These are phyloP conservation scores for Drosophila persimilis DNA, from an alignment of 1,140 invertebrate species.

Conservation along the genomic window DNA sequence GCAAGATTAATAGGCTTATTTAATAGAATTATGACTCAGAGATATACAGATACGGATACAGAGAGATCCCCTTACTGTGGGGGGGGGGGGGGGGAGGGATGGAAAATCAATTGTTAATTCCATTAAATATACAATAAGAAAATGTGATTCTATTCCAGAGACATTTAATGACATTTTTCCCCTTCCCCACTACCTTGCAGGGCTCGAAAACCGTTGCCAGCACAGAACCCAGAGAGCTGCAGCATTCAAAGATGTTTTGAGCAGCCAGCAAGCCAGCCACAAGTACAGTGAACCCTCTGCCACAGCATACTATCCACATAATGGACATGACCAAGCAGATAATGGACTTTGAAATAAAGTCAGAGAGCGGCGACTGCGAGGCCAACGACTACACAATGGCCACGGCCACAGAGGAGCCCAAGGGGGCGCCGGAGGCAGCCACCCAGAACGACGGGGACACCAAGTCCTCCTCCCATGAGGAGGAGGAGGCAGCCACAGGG, in stretches of 20 bases:
- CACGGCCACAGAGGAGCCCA: constrained; percentile 38
- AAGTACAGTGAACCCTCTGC: neutral
- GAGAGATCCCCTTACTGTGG: too few relatives aligned
- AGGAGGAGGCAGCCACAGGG: constrained; percentile 8
- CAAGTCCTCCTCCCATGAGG: constrained; percentile 11
- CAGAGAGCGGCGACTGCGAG: constrained; percentile 55
- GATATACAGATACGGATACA: constrained; percentile 2
- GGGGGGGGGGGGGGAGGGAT: too few relatives aligned
- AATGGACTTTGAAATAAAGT: constrained; percentile 70
- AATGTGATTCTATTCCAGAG: too few relatives aligned
- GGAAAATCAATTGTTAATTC: too few relatives aligned
- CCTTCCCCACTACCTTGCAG: too few relatives aligned
- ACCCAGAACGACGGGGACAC: neutral
- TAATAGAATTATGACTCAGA: constrained; percentile 65
- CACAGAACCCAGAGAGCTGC: too few relatives aligned
- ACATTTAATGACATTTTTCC: too few relatives aligned
- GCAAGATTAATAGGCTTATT: constrained; percentile 68
- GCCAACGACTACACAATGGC: constrained; percentile 55
- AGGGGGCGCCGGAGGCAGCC: constrained; percentile 7
- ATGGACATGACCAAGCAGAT: constrained; percentile 82
- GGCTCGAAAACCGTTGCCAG: too few relatives aligned
- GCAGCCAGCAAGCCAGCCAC: neutral
- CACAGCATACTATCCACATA: constrained; percentile 5
- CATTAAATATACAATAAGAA: too few relatives aligned
- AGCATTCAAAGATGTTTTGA: too few relatives aligned